Base-by-base conservation (phyloP, 2,797 vertebrate genomes). In the Tamandua tetradactyla region DNA sequence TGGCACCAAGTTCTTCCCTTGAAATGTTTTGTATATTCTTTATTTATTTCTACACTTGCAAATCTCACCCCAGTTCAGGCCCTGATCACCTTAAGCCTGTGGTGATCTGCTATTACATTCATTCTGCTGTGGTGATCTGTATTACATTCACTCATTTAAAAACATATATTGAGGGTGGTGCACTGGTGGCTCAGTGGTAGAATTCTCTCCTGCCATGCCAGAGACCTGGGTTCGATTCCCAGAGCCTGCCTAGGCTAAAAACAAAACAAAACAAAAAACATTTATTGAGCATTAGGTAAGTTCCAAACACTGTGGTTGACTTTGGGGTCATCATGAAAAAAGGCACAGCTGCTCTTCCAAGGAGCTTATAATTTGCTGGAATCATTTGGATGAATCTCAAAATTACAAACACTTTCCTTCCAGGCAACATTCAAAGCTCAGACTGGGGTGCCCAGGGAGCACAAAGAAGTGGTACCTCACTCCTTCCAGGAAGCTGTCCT, bases 341-440 rank as follows among this genome's bases (percentile, higher is more conserved):
- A 82, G 32, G 83, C 37, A 42, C 8, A 9, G 42, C 10, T 61
- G 6, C 52, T 52, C 0, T n/a, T 72, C 66, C 13, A 35, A 85
- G 35, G 47, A 20, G 10, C 40, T 87, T 87, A 86, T 59, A 59
- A 61, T 64, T 76, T 49, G 23, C n/a, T 75, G 13, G 30, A 27
- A 52, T 87, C 91, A 87, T 20, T 40, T 12, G 57, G 18, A 35
- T 18, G 49, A 49, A 87, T 71, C n/a, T n/a, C 55, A 62, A 68
- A 75, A 78, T 82, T 35, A 71, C 11, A 87, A 72, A 87, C 93
- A 1, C 35, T 87, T 75, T 79, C 32, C 64, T 55, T 81, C 80
- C 66, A 84, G 88, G n/a, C 37, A 72, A 25, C 80, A 74, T 68
- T 88, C 40, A 87, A 61, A 93, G 84, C 35, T 76, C 76, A 52